A percentile compares a stretch with the other conserved stretches of the same genome.
Conservation (phyloP, 1,140 invertebrate genomes). For the Plectrocnemia conspersa region DNA sequence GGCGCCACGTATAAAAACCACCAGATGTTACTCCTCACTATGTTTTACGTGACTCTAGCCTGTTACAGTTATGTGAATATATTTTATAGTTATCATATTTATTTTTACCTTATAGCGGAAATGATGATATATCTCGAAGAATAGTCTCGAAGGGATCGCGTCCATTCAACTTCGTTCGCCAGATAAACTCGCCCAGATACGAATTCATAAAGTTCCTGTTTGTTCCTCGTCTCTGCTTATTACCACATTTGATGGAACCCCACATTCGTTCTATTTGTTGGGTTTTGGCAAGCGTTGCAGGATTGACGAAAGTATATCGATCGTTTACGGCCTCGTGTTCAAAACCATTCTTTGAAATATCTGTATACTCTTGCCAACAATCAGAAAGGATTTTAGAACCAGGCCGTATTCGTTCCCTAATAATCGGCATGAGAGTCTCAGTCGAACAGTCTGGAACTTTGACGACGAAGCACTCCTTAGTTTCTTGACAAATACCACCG, state of each 20-base stretch:
- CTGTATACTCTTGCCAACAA: no score
- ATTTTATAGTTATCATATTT: no score
- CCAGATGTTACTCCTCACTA: no score
- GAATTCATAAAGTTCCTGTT: background rate
- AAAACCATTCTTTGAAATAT: background rate
- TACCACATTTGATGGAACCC: background rate
- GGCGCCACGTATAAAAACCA: no score
- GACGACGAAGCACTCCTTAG: background rate
- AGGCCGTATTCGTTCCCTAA: background rate
- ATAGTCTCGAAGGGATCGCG: background rate
- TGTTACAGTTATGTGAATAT: no score
- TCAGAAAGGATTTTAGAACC: background rate
- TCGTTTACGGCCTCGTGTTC: background rate
- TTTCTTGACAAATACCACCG: background rate
- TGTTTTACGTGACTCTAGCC: no score
- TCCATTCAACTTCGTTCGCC: background rate
- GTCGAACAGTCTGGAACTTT: background rate
- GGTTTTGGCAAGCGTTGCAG: background rate
- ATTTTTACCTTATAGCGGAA: no score
- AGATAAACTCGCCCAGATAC: background rate
- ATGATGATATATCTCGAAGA: background rate
- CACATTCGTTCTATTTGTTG: background rate
- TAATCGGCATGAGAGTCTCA: background rate
- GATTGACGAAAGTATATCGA: background rate
- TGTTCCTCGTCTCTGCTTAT: background rate